These are phyloP conservation scores for Oxyteleia sp. DNA, from an alignment of 2,888 invertebrate genomes.

Conservation along the genomic window DNA sequence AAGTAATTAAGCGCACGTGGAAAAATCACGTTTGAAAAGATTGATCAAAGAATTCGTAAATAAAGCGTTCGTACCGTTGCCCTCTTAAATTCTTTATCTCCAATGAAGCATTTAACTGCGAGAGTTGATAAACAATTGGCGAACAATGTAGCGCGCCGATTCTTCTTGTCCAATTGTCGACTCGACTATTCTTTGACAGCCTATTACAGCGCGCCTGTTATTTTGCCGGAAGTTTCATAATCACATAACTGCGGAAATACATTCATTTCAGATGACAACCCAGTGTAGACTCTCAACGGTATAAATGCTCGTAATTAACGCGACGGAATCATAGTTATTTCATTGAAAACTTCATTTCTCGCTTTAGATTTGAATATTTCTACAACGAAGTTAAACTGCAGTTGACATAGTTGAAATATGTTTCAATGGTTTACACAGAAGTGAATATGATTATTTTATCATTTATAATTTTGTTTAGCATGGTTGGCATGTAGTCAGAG, in stretches of 20 bases:
- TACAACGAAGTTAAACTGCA: no score
- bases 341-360: no score
- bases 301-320: conserved; percentile 22
- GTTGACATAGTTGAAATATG: no score
- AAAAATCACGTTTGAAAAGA: no score
- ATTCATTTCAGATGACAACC: conserved; percentile 47
- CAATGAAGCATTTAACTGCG: neutral
- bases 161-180: conserved; percentile 19
- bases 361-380: no score
- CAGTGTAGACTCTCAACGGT: conserved; percentile 15
- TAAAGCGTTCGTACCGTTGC: conserved; percentile 10
- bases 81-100: neutral
- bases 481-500: no score
- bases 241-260: conserved; percentile 52
- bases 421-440: no score
- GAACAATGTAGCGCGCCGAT: conserved; percentile 27
- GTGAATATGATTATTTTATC: no score
- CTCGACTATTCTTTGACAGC: conserved; percentile 45
- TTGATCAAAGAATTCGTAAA: no score
- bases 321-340: neutral
- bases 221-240: conserved; percentile 50
- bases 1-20: no score
- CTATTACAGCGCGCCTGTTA: conserved; percentile 24
- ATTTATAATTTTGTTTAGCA: no score
- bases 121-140: conserved; percentile 13